phyloP scores from a whole-genome alignment of 1,140 invertebrate genomes.

The Lepidurus arcticus region DNA sequence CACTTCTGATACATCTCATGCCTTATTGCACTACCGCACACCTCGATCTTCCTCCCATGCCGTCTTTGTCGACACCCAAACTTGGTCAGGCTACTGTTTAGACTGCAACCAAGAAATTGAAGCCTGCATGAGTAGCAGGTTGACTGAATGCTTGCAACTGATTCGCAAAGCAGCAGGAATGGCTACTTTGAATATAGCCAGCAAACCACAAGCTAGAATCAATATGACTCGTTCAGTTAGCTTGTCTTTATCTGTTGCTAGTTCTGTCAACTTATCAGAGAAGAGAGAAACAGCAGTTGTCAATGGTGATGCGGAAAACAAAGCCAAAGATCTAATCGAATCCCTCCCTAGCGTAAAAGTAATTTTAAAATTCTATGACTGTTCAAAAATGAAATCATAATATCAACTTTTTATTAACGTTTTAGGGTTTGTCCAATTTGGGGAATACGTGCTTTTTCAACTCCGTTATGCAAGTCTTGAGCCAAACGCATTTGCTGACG shows the following conservation, averaged over 20 bases:
- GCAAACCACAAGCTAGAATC: constrained; percentile 35
- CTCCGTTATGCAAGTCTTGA: constrained; percentile 43
- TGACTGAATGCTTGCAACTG: constrained; percentile 34
- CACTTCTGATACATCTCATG: constrained; percentile 59
- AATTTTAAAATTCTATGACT: background rate
- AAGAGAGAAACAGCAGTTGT: background rate
- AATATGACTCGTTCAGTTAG: constrained; percentile 32
- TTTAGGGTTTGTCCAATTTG: constrained; percentile 48
- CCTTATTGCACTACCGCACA: constrained; percentile 65
- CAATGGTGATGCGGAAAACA: constrained; percentile 34
- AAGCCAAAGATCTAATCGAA: constrained; percentile 35
- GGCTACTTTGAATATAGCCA: constrained; percentile 34
- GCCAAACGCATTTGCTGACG: constrained; percentile 35
- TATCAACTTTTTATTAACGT: constrained; percentile 14
- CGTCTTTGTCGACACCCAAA: constrained; percentile 62
- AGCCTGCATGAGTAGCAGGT: constrained; percentile 41
- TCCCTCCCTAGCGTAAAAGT: constrained; percentile 36
- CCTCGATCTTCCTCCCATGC: constrained; percentile 69
- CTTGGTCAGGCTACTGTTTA: constrained; percentile 65
- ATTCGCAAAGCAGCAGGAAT: constrained; percentile 34
- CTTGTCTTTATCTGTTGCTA: background rate
- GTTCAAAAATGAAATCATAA: constrained; percentile 23
- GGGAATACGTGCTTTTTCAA: constrained; percentile 63
- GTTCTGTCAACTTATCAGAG: background rate
- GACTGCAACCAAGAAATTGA: constrained; percentile 44